Base-by-base conservation (phyloP, 1,140 invertebrate species). In the Muscidifurax raptorellus region DNA sequence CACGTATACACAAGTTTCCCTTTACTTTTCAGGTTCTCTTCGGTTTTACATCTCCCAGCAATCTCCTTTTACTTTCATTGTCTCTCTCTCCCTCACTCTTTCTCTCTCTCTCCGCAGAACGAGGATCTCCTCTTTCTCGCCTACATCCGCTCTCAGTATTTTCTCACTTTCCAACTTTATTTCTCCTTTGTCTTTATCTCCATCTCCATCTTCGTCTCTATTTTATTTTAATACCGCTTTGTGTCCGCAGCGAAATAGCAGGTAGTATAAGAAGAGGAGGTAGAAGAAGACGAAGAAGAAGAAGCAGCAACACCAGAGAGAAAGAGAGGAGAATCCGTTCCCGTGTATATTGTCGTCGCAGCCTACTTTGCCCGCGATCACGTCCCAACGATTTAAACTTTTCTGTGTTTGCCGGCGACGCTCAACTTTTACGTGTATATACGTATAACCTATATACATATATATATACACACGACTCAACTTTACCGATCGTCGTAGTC, bases 321-420 rank as follows among this genome's bases (percentile, higher is more conserved):
- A 18, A 15, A n/a, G 80, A 59, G 59, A 78, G 59, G 30, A 76
- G 36, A 25, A 47, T 44, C 74, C n/a, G 52, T 59, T 59, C 52
- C 22, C 52, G 52, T 59, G 52, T 59, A 59, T 59, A 22, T 76
- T 44, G 25, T 10, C n/a, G 66, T 28, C 2, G n/a, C 72, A 36
- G 72, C 22, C 15, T 77, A 59, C 47, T 79, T 67, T 30, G 52
- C 28, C 47, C n/a, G 40, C 9, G 67, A 84, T 84, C 83, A 84
- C 77, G 77, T 80, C 22, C 22, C 40, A 59, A 27, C 67, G 67
- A 84, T 84, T 84, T 72, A 69, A 84, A 84, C 69, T 84, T 84
- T 80, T 84, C 75, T 71, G 18, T 67, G 74, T 77, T 75, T 59
- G 44, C 52, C 74, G 27, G 22, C 40, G 72, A 25, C 32, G 12